These are phyloP conservation scores for Eucidaris tribuloides DNA, from an alignment of 35 echinoderm and acorn worm species.

Conservation along the genomic window DNA sequence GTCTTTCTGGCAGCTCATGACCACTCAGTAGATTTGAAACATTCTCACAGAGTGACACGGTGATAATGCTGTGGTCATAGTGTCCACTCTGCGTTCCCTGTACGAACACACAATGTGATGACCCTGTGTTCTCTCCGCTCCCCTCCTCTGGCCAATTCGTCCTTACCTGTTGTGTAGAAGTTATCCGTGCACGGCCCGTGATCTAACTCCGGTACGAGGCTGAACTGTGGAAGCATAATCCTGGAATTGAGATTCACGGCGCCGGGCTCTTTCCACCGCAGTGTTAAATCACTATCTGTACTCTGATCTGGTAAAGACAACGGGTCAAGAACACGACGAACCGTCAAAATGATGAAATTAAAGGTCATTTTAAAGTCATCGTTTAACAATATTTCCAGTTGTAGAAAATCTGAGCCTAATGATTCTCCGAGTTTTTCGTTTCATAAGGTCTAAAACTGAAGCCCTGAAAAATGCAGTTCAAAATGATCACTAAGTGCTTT, in stretches of 20 bases:
- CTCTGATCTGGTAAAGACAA: conserved; percentile 41
- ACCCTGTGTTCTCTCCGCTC: too few relatives aligned
- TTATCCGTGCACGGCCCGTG: conserved; percentile 17
- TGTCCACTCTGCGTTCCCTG: too few relatives aligned
- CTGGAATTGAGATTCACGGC: neutral
- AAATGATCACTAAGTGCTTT: neutral
- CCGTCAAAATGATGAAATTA: neutral
- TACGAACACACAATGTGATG: too few relatives aligned
- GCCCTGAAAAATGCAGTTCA: neutral
- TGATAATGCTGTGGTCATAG: too few relatives aligned
- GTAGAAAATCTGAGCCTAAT: neutral
- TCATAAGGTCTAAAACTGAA: neutral
- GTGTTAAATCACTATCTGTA: conserved; percentile 39
- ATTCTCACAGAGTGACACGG: too few relatives aligned
- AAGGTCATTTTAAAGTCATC: neutral
- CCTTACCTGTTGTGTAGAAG: conserved; percentile 34
- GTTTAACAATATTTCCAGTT: neutral
- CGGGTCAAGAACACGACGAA: neutral
- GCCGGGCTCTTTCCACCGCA: conserved; percentile 15
- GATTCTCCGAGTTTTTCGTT: neutral
- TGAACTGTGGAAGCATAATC: conserved; percentile 52
- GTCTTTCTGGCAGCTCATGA: too few relatives aligned
- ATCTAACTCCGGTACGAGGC: conserved; percentile 9
- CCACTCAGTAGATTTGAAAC: too few relatives aligned
- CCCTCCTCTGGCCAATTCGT: neutral